A percentile compares a stretch with the other conserved stretches of the same genome.
These are phyloP conservation scores for Grammatotria lemairii DNA, from an alignment of 2,113 vertebrate species.

Conservation along the genomic window DNA sequence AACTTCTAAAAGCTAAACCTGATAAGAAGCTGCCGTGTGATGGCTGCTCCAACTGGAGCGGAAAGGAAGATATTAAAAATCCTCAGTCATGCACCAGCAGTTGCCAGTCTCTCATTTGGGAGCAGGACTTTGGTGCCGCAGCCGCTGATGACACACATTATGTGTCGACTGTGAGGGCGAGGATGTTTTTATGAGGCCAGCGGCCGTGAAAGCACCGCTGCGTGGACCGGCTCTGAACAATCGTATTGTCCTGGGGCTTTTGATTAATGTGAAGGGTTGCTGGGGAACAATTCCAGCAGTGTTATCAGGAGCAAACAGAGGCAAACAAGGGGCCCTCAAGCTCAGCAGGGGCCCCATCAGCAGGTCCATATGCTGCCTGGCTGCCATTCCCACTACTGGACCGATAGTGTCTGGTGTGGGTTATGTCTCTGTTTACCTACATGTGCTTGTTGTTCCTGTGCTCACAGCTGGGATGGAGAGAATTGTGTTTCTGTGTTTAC, in stretches of 20 bases:
- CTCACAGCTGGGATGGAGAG: slow-evolving; percentile 7
- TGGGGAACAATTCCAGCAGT: slow-evolving; percentile 56
- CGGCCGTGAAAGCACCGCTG: slow-evolving; percentile 24
- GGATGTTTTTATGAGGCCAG: slow-evolving; percentile 20
- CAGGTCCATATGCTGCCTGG: neutral
- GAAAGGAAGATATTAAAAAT: slow-evolving; percentile 15
- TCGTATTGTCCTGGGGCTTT: slow-evolving; percentile 39
- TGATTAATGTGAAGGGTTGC: slow-evolving; percentile 51
- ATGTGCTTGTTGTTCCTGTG: neutral
- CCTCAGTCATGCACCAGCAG: neutral
- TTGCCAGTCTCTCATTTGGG: neutral
- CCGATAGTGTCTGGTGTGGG: slow-evolving; percentile 9
- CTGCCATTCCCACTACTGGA: slow-evolving; percentile 17
- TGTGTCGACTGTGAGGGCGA: neutral
- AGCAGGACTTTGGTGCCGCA: neutral
- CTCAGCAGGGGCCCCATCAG: slow-evolving; percentile 26
- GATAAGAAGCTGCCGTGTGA: neutral
- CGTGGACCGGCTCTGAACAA: slow-evolving; percentile 7
- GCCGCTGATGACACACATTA: neutral
- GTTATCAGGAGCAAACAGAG: slow-evolving; percentile 66
- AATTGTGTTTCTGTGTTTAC: slow-evolving; percentile 20
- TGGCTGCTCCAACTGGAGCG: neutral
- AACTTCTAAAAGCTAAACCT: neutral
- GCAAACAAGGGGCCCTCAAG: slow-evolving; percentile 17
- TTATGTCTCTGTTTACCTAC: slow-evolving; percentile 17